Base-by-base conservation (phyloP, 2,797 vertebrate species). In the Sternotherus odoratus region DNA sequence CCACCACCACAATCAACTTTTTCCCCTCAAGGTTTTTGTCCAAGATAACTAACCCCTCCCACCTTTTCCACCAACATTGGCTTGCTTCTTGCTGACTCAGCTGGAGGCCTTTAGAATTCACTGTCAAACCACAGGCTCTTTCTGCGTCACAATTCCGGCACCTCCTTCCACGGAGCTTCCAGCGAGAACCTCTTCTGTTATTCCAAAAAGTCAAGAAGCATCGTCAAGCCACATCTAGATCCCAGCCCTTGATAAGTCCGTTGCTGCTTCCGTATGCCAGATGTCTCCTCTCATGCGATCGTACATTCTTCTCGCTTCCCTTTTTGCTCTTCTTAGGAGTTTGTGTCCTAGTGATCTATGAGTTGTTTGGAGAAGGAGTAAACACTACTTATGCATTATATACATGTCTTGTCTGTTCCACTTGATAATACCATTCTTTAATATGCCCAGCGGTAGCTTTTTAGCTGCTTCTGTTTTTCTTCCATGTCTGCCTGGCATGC, bases 361-460 rank as follows among this genome's bases (percentile, higher is more conserved):
- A 95, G 95, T 91, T 97, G 89, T 96, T 96, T 96, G 89, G 91
- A 96, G 90, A 97, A 93, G 96, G 72, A 69, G 95, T 91, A 96
- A 95, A 90, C 80, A 13, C 81, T 93, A 6, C 92, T 95, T 95
- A 88, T 87, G 85, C 53, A 87, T 96, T 95, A 90, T 94, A 91
- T 93, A 94, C 95, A 83, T 95, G 96, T 95, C 90, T 88, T 94
- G 94, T 95, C 91, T 97, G 94, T 88, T 92, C 87, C 85, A 86
- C 95, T 95, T 94, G 89, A 96, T 97, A 97, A 97, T 97, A 95
- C 94, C 92, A 96, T 97, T 94, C 97, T 96, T 97, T 97, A 97
- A 97, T 96, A 95, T 94, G 97, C 95, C 97, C 92, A 84, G 96
- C 92, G 9, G 95, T 94, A 69, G 97, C 89, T 97, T 96, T 96